phyloP scores from a whole-genome alignment of 2,113 vertebrate genomes.

The Collichthys lucidus region DNA sequence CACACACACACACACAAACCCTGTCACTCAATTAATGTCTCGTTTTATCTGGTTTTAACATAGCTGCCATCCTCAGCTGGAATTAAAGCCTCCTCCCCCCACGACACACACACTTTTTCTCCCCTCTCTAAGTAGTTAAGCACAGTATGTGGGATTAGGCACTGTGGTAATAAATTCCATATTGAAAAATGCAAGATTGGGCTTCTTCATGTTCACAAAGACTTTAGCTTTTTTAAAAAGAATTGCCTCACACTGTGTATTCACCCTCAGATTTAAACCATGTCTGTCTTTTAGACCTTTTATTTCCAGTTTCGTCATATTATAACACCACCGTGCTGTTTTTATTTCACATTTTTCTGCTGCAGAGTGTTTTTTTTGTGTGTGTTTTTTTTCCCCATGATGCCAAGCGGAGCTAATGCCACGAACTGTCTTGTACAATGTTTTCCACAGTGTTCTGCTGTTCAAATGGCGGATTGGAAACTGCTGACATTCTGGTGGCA shows the following conservation, averaged over 20 bases:
- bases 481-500: slow-evolving; percentile 75
- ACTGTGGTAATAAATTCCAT: slow-evolving; percentile 67
- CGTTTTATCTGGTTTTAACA: slow-evolving; percentile 77
- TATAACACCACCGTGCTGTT: slow-evolving; percentile 8
- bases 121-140: slow-evolving; percentile 53
- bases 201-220: slow-evolving; percentile 43
- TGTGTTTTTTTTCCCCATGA: background rate
- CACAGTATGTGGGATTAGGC: slow-evolving; percentile 64
- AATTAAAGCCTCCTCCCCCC: slow-evolving; percentile 57
- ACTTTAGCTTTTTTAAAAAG: slow-evolving; percentile 34
- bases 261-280: slow-evolving; percentile 18
- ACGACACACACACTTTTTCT: slow-evolving; percentile 6
- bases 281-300: background rate
- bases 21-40: slow-evolving; percentile 73
- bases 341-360: slow-evolving; percentile 13
- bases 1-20: slow-evolving; percentile 25
- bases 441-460: slow-evolving; percentile 47
- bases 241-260: slow-evolving; percentile 18
- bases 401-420: slow-evolving; percentile 27
- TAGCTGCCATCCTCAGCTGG: slow-evolving; percentile 72
- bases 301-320: background rate
- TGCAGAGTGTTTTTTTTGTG: background rate
- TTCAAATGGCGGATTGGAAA: slow-evolving; percentile 70
- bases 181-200: slow-evolving; percentile 58
- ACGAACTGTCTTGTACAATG: slow-evolving; percentile 46